Base-by-base conservation (phyloP, 2,888 invertebrate genomes). In the Allacma fusca region DNA sequence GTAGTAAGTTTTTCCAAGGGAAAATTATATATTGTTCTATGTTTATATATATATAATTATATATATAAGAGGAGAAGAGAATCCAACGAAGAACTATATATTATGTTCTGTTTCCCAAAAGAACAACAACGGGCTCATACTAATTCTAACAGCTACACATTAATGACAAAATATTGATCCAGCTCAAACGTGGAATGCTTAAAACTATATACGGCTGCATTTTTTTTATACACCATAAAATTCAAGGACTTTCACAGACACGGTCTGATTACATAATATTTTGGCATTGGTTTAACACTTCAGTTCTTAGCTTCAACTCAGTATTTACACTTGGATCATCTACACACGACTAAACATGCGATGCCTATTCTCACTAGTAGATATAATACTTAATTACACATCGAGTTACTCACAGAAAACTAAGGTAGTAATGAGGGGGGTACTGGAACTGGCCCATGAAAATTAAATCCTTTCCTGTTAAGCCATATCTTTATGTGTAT, bases 281-380 rank as follows among this genome's bases (percentile, higher is more conserved):
- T 65, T 65, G 65, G 29, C 65, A 65, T 65, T 65, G 26, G 7
- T 65, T 28, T 28, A 65, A 28, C 29, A 65, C 26, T 65, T 28
- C 26, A 50, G 50, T 50, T n/a, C 19, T 1, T 50, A 34, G 34
- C 34, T 34, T 34, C 9, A 4, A 34, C 34, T 34, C 9, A n/a
- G n/a, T 34, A 7, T 34, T 34, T 34, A 7, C 9, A 34, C 34
- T 34, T 9, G 5, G 34, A 34, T 50, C 50, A 5, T 9, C 50
- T 19, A 12, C 9, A 5, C 19, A 50, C 16, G 19, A 50, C 19
- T 50, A 50, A 12, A 50, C n/a, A 13, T 50, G 19, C n/a, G 9
- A 7, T 4, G 34, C 5, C 9, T 34, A 7, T 34, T 34, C n/a
- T n/a, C n/a, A n/a, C n/a, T n/a, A n/a, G n/a, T n/a, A n/a, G n/a